phyloP scores from a whole-genome alignment of 1,140 invertebrate species.

The Anoplolepis gracilipes region DNA sequence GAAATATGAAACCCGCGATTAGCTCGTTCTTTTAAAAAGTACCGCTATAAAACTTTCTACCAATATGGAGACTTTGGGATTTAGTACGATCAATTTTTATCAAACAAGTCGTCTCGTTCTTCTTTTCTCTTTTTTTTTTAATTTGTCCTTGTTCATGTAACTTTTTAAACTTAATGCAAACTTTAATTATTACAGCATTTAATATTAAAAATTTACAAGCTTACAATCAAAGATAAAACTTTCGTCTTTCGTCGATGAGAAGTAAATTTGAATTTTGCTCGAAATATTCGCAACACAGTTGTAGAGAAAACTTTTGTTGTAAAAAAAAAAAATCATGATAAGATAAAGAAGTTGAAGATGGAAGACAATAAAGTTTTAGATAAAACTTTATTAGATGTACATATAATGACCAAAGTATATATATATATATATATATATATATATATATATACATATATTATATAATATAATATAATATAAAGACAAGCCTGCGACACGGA shows the following conservation, averaged over 20 bases:
- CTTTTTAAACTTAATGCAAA: background rate
- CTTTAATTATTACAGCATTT: background rate
- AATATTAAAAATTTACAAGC: background rate
- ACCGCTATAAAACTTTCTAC: conserved; percentile 14
- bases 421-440: no score
- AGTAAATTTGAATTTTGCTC: background rate
- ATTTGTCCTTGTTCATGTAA: no score
- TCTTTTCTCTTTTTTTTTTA: background rate
- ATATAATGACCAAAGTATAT: conserved; percentile 17
- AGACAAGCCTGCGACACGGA: conserved; percentile 11
- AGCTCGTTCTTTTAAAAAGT: conserved; percentile 11
- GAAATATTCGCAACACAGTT: background rate
- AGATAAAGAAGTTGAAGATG: background rate
- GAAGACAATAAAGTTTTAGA: background rate
- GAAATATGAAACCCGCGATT: conserved; percentile 51
- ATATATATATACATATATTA: no score
- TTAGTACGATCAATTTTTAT: background rate
- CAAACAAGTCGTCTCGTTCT: background rate
- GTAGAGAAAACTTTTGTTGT: background rate
- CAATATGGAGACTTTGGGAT: background rate
- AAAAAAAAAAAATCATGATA: background rate
- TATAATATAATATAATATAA: no score
- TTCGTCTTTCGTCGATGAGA: background rate
- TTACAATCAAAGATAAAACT: background rate
- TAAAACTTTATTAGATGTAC: conserved; percentile 22